Percentiles rank a stretch among this genome's conserved stretches.
Conservation (phyloP, 1,140 invertebrate genomes). For the Bombus polaris region DNA sequence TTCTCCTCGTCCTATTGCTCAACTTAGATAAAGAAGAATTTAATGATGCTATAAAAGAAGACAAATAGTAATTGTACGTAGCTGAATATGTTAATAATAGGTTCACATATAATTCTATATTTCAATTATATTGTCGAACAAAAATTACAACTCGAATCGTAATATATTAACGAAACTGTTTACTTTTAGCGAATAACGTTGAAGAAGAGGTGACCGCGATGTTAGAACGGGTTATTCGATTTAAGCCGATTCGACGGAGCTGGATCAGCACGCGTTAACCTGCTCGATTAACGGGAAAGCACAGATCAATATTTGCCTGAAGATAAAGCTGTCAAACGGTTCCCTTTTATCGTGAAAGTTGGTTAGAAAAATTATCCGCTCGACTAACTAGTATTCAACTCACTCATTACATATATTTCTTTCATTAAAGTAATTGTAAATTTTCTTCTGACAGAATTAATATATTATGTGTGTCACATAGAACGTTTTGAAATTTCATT, state of each 20-base stretch:
- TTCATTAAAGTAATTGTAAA: background rate
- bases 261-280: constrained; percentile 2
- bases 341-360: background rate
- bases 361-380: background rate
- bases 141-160: background rate
- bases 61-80: constrained; percentile 6
- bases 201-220: background rate
- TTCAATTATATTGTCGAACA: background rate
- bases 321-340: constrained; percentile 9
- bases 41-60: constrained; percentile 10
- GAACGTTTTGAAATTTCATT: background rate
- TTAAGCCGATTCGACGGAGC: background rate
- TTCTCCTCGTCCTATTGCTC: background rate
- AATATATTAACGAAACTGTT: background rate
- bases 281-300: constrained; percentile 9
- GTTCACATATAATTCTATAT: background rate
- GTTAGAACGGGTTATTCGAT: background rate
- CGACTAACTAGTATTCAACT: background rate
- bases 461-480: background rate
- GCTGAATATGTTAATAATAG: background rate
- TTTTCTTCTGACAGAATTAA: background rate
- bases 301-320: constrained; percentile 30
- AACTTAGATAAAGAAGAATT: constrained; percentile 3
- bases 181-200: background rate
- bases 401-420: background rate